These are phyloP conservation scores for Erynnis tages DNA, from an alignment of 2,888 invertebrate genomes.

Conservation along the genomic window DNA sequence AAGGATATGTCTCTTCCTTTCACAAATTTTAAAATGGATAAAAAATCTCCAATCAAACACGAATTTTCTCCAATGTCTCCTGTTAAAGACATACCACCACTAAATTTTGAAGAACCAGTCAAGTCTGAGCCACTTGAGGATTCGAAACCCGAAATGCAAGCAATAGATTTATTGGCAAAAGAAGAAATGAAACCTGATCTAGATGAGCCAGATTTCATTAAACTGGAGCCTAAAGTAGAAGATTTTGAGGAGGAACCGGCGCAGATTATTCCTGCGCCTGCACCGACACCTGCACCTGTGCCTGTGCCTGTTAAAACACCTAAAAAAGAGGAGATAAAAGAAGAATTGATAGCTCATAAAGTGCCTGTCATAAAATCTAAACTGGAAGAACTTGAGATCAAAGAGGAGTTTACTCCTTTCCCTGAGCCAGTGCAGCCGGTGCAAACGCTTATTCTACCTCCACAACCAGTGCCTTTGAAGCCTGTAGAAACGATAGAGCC, in stretches of 20 bases:
- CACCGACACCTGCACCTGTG: conserved; percentile 23
- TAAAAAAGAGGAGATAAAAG: conserved; percentile 40
- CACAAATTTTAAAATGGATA: conserved; percentile 50
- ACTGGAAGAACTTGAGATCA: conserved; percentile 32
- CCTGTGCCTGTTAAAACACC: conserved; percentile 29
- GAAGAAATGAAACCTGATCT: conserved; percentile 71
- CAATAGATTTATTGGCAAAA: conserved; percentile 68
- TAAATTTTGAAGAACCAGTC: conserved; percentile 59
- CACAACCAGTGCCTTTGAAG: conserved; percentile 3
- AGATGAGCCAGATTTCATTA: conserved; percentile 64
- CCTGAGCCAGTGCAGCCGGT: conserved; percentile 16
- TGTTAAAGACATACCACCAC: conserved; percentile 49
- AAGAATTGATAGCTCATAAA: conserved; percentile 37
- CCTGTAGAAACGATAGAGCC: conserved; percentile 1
- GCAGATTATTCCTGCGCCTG: conserved; percentile 1
- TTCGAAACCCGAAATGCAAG: conserved; percentile 59
- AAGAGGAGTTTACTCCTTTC: conserved; percentile 30
- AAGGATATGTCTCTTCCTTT: conserved; percentile 52
- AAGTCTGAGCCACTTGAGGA: conserved; percentile 55
- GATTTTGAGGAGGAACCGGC: conserved; percentile 33
- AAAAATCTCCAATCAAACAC: conserved; percentile 67
- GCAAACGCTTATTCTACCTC: conserved; percentile 5
- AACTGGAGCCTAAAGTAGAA: conserved; percentile 46
- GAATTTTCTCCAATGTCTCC: conserved; percentile 64
- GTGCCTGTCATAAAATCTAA: conserved; percentile 24